Conservation (phyloP, 2,888 invertebrate species). For the Tethea ocularis region DNA sequence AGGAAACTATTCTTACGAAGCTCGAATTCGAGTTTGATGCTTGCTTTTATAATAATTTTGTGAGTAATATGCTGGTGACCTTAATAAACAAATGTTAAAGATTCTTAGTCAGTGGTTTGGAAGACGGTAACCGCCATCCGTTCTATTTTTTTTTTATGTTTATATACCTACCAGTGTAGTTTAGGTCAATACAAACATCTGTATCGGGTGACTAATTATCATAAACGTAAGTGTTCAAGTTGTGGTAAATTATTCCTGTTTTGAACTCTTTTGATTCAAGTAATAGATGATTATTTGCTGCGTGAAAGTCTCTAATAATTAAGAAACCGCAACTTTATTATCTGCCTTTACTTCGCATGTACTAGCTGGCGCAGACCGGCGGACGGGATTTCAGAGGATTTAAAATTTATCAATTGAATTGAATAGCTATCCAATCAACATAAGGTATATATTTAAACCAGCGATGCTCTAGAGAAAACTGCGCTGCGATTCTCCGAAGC, state of each 20-base stretch:
- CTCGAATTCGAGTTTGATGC: too few species aligned
- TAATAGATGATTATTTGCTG: background rate
- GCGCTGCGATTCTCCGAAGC: too few species aligned
- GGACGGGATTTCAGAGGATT: too few species aligned
- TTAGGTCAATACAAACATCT: background rate
- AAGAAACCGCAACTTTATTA: too few species aligned
- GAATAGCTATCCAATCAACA: too few species aligned
- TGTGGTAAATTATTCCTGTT: background rate
- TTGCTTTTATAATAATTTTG: too few species aligned
- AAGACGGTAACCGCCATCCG: background rate
- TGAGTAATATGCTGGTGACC: background rate
- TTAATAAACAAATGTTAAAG: background rate
- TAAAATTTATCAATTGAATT: too few species aligned
- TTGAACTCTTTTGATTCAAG: background rate
- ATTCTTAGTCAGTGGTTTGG: conserved; percentile 8
- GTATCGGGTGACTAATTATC: background rate
- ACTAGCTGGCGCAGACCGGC: too few species aligned
- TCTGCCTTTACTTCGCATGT: too few species aligned
- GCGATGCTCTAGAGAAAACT: too few species aligned
- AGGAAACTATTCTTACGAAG: too few species aligned
- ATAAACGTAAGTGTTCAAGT: background rate
- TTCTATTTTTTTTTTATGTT: background rate
- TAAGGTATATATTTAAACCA: too few species aligned
- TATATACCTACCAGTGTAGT: background rate
- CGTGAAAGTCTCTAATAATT: background rate